A percentile compares a stretch with the other conserved stretches of the same genome.
phyloP scores from a whole-genome alignment of 1,140 invertebrate species.

The Philotrypesis tridentata region DNA sequence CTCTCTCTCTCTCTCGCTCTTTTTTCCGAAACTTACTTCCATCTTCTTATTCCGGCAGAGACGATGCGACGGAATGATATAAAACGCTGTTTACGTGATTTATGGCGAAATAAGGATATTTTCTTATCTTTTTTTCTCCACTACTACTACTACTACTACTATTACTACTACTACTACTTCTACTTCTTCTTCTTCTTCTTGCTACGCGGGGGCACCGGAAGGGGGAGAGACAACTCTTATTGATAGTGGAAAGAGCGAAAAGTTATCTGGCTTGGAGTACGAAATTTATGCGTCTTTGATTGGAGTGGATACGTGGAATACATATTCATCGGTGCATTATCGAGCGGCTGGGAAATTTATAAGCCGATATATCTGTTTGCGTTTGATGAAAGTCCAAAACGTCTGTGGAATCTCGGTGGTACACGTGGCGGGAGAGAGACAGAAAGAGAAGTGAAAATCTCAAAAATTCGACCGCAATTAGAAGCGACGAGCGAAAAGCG shows the following conservation, averaged over 20 bases:
- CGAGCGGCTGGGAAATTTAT: background rate
- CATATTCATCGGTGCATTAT: background rate
- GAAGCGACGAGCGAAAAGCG: too few relatives aligned
- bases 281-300: background rate
- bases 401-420: too few relatives aligned
- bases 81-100: conserved; percentile 23
- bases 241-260: background rate
- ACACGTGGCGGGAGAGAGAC: too few relatives aligned
- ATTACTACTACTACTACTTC: too few relatives aligned
- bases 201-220: background rate
- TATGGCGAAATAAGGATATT: background rate
- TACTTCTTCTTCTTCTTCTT: background rate
- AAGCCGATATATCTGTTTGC: background rate
- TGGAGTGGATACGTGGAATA: background rate
- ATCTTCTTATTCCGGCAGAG: background rate
- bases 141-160: too few relatives aligned
- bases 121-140: background rate
- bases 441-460: too few relatives aligned
- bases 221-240: background rate
- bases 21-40: background rate
- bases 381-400: too few relatives aligned
- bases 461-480: too few relatives aligned
- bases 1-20: background rate
- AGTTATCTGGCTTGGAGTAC: background rate
- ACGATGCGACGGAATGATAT: conserved; percentile 10